phyloP scores from a whole-genome alignment of 2,888 invertebrate genomes.

The Phalera bucephala region DNA sequence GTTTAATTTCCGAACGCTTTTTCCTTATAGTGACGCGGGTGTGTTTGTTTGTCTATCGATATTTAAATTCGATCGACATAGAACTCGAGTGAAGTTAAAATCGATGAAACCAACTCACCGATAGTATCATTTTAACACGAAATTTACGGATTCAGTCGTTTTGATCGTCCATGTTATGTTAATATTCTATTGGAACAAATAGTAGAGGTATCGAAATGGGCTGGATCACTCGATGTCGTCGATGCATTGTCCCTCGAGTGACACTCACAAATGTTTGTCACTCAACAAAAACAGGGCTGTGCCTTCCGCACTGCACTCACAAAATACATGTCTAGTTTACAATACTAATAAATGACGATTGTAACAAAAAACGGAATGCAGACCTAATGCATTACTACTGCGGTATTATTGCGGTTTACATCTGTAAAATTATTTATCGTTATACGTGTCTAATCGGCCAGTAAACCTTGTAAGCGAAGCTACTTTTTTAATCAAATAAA shows the following conservation, averaged over 20 bases:
- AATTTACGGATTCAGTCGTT: no score
- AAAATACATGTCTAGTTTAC: conserved; percentile 20
- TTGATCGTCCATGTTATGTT: not conserved
- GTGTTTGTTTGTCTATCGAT: conserved; percentile 20
- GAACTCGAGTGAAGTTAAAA: not conserved
- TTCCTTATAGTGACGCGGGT: conserved; percentile 16
- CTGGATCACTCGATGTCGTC: conserved; percentile 56
- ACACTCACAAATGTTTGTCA: conserved; percentile 71
- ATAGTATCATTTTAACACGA: not conserved
- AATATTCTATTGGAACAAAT: conserved; percentile 23
- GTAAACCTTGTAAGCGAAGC: conserved; percentile 57
- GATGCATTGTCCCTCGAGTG: conserved; percentile 64
- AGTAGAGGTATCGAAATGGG: conserved; percentile 39
- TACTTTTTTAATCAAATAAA: conserved; percentile 53
- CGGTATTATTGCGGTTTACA: conserved; percentile 38
- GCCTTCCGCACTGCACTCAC: conserved; percentile 26
- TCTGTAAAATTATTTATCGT: conserved; percentile 46
- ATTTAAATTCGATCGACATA: conserved; percentile 1
- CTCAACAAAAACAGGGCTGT: conserved; percentile 50
- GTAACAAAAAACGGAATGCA: conserved; percentile 11
- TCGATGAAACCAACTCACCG: not conserved
- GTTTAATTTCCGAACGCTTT: conserved; percentile 14
- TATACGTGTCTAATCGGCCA: conserved; percentile 65
- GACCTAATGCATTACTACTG: conserved; percentile 16
- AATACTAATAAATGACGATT: conserved; percentile 10